Percentiles rank a stretch among this genome's conserved stretches.
Conservation (phyloP, 2,888 invertebrate species). For the Eristalis intricaria region DNA sequence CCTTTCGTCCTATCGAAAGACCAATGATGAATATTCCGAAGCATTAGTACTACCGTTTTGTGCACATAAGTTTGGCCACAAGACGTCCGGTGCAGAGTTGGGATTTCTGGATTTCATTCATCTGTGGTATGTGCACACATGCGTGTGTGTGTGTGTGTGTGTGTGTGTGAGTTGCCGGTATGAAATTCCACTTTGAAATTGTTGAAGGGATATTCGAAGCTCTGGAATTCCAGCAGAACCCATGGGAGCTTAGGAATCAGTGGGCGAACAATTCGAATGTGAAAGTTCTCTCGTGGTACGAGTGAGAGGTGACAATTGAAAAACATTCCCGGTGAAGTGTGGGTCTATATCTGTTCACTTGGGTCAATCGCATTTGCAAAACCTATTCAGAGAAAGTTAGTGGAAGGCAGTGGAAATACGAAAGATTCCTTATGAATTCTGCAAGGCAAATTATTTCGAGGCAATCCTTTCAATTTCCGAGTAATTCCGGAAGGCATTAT, state of each 20-base stretch:
- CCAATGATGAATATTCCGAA: slow-evolving; percentile 48
- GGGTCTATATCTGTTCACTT: neutral
- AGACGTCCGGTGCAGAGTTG: neutral
- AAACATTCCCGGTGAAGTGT: neutral
- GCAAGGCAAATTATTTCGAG: neutral
- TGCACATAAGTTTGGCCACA: slow-evolving; percentile 34
- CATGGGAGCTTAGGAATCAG: neutral
- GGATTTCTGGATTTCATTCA: neutral
- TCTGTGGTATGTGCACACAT: neutral
- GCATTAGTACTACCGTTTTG: slow-evolving; percentile 42
- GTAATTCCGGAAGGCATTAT: neutral
- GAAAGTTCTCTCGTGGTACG: neutral
- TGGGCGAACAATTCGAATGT: neutral
- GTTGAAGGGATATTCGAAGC: slow-evolving; percentile 1
- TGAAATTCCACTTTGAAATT: slow-evolving; percentile 22
- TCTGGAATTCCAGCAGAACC: neutral
- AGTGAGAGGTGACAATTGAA: neutral
- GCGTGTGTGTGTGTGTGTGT: too few relatives aligned
- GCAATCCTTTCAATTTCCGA: neutral
- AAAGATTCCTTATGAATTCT: neutral
- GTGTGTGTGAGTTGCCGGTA: neutral
- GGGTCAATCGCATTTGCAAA: neutral
- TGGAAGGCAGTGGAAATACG: neutral
- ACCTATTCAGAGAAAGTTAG: neutral
- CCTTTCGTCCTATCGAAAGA: slow-evolving; percentile 13